These are phyloP conservation scores for Macaca fascicularis DNA, from an alignment of 2,113 vertebrate genomes.

Conservation along the genomic window T2T-MFA8v1.1 NC_088388.1:3926001-3926500, in stretches of 20 bases:
- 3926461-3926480: accelerated
- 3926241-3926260: background rate
- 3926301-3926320: accelerated
- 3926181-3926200: accelerated
- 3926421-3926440: accelerated
- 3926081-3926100: accelerated
- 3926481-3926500: accelerated
- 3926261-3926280: accelerated
- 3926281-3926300: accelerated
- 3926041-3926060: accelerated
- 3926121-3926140: accelerated
- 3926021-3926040: background rate
- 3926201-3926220: accelerated
- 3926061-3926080: accelerated
- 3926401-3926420: accelerated
- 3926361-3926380: accelerated
- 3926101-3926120: accelerated
- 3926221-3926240: accelerated
- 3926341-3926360: accelerated
- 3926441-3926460: accelerated
- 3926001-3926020: background rate
- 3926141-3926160: background rate
- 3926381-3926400: accelerated
- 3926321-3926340: background rate
- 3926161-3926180: background rate